Evolutionary conservation across 1,140 invertebrate species (phyloP), one percentile per base, ranked within the genome.

Genomic region (Papilio machaon): DNA sequence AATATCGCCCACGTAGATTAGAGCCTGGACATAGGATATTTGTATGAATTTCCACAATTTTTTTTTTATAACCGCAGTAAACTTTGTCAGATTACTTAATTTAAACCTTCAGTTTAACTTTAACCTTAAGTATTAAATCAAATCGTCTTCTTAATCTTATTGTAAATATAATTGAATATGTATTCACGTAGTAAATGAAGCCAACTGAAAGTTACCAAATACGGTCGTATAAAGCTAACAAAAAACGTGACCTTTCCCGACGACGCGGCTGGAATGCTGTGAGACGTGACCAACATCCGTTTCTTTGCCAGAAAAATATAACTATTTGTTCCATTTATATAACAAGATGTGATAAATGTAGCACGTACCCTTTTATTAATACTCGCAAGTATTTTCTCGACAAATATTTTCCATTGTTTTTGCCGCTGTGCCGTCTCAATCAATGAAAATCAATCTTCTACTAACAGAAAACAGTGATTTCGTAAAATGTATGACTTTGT

Each of bases 241-340:
- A 70, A 70, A 70, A 70, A 70, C 64, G 64, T 70, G 64, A 70
- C 64, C 64, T 70, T 70, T 70, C 64, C 30, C 64, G 64, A 70
- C 64, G 64, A 70, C 23, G 23, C 64, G 64, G 64, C 64, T 35
- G 64, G 23, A 35, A 70, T 70, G 64, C 30, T 35, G n/a, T 38
- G 13, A 70, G 64, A 70, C 64, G 64, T 70, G 64, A 70, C 64
- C 64, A 38, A 70, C 64, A 64, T 64, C 19, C 60, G 64, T 70
- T 70, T 70, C 64, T 70, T 70, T 70, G 64, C 64, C 13, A 70
- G 64, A 70, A 70, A 64, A 64, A 70, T 35, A 70, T 70, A 70
- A 70, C 64, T 70, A 70, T 70, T 70, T 70, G 64, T 35, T 70
- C 35, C 30, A 70, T 70, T 70, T 70, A 70, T 70, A 70, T 70